Base-by-base conservation (phyloP, 2,113 vertebrate genomes). In the Limanda limanda region DNA sequence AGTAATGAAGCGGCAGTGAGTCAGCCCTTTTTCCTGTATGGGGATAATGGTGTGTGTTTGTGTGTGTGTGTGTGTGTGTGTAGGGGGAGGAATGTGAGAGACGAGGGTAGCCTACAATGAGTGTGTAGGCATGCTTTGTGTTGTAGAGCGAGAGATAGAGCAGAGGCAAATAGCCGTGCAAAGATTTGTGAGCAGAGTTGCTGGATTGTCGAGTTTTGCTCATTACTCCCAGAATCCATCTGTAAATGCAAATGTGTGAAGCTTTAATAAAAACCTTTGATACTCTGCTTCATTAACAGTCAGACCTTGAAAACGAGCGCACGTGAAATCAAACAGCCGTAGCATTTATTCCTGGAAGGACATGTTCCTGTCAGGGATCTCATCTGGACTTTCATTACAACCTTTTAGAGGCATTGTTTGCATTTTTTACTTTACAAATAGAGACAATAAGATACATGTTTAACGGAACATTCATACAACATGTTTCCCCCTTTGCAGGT, bases 1-100 rank as follows among this genome's bases (percentile, higher is more conserved):
- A 87, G 85, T 88, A 88, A 92, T 93, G 90, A 91, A 90, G 86
- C 88, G 9, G 74, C 78, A 54, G 86, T 89, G 90, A 91, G 82
- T 92, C 88, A 91, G 89, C 86, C 77, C 58, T 90, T 89, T 79
- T 3, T 80, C 74, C 78, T 84, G 68, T 75, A 66, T 54, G 20
- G 62, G 56, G 62, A 81, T 71, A 68, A 71, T 68, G 25, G 68
- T 42, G 75, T 40, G 25, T 68, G 77, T 37, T 63, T 37, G 35
- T 37, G 35, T 37, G 8, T 35, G 8, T 35, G 35, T 35, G 35
- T 8, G 35, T 35, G 35, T 1, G 35, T 8, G 7, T 8, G 35
- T 35, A 31, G 82, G 66, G 60, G 70, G 37, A 70, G 62, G 40
- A 64, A 66, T 64, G 84, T 79, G 68, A 82, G 75, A 74, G 82